Conservation (phyloP, 2,888 invertebrate genomes). For the Spisula subtruncata region DNA sequence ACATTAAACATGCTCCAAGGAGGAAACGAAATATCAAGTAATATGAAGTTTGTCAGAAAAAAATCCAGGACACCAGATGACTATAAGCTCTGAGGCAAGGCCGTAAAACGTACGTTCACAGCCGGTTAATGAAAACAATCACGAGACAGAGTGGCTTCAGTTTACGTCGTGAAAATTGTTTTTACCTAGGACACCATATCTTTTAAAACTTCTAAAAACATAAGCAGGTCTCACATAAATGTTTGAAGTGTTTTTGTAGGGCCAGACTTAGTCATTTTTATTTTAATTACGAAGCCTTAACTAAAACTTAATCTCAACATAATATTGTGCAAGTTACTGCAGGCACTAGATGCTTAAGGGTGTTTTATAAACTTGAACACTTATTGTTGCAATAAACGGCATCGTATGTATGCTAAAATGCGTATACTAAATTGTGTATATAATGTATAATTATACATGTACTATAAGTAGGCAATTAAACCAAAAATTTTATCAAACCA, state of each 20-base stretch:
- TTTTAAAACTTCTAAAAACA: conserved; percentile 29
- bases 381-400: not conserved
- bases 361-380: not conserved
- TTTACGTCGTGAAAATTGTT: conserved; percentile 47
- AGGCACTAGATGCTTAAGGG: not conserved
- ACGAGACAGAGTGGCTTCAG: conserved; percentile 52
- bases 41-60: conserved; percentile 52
- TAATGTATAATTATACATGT: too few relatives aligned
- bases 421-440: too few relatives aligned
- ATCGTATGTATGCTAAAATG: not conserved
- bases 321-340: not conserved
- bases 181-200: conserved; percentile 44
- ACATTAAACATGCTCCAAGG: conserved; percentile 55
- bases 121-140: conserved; percentile 51
- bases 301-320: not conserved
- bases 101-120: conserved; percentile 39
- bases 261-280: not conserved
- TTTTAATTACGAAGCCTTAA: not conserved
- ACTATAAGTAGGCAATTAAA: too few relatives aligned
- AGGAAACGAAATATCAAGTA: conserved; percentile 61
- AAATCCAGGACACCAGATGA: conserved; percentile 66
- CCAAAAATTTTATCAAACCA: too few relatives aligned
- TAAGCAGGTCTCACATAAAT: conserved; percentile 35
- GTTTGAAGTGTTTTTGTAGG: not conserved
- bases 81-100: conserved; percentile 49